phyloP scores from a whole-genome alignment of 2,888 invertebrate species.

The Thelaira solivaga region DNA sequence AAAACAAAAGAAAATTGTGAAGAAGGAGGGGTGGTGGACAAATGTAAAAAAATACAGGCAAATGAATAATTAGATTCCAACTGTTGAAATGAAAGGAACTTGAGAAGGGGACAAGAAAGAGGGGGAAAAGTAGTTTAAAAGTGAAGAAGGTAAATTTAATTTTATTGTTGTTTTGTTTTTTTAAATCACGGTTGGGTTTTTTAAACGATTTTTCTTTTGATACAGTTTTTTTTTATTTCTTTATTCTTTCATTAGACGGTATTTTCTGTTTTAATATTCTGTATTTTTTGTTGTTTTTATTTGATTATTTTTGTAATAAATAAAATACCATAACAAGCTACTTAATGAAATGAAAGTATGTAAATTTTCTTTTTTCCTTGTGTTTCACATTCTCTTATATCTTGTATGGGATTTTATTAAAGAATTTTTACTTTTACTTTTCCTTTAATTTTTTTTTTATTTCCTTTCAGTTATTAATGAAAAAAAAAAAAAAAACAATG shows the following conservation, averaged over 20 bases:
- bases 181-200: conserved; percentile 68
- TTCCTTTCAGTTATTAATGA: conserved; percentile 3
- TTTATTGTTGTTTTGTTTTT: conserved; percentile 74
- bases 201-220: conserved; percentile 63
- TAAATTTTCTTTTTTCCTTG: conserved; percentile 33
- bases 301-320: conserved; percentile 61
- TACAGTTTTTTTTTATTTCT: conserved; percentile 52
- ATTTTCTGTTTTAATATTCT: conserved; percentile 28
- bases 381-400: background rate
- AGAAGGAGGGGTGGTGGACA: conserved; percentile 7
- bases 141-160: conserved; percentile 72
- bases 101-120: background rate
- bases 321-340: conserved; percentile 60
- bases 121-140: conserved; percentile 16
- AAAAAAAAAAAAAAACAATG: conserved; percentile 4
- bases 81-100: conserved; percentile 48
- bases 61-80: conserved; percentile 75
- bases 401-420: conserved; percentile 26
- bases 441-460: too few species aligned
- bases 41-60: conserved; percentile 66
- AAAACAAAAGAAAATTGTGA: conserved; percentile 11
- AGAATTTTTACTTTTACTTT: conserved; percentile 37
- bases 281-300: conserved; percentile 45
- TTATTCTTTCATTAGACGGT: conserved; percentile 15
- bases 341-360: conserved; percentile 60